Evolutionary conservation across 1,140 invertebrate species (phyloP).

Genomic region (Maconellicoccus hirsutus): DNA sequence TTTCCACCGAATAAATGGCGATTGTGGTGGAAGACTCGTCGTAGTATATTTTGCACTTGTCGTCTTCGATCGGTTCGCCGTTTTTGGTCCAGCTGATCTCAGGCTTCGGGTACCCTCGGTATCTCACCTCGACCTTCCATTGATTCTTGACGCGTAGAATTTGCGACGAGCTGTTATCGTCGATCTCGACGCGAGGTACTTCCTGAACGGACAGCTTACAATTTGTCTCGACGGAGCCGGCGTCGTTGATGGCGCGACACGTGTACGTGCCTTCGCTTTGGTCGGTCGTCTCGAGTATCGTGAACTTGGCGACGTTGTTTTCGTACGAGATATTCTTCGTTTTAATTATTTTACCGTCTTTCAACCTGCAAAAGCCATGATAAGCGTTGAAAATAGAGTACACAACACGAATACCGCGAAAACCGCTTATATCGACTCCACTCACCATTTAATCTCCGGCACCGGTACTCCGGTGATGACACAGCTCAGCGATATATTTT

Average conservation of each 20-base stretch:
- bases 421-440: no score
- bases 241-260: slow-evolving; percentile 56
- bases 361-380: slow-evolving; percentile 39
- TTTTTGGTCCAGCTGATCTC: slow-evolving; percentile 52
- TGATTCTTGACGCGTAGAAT: slow-evolving; percentile 45
- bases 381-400: no score
- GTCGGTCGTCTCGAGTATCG: slow-evolving; percentile 50
- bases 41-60: slow-evolving; percentile 43
- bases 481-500: slow-evolving; percentile 54
- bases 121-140: slow-evolving; percentile 47
- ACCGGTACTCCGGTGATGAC: slow-evolving; percentile 68
- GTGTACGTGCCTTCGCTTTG: slow-evolving; percentile 54
- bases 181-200: slow-evolving; percentile 47
- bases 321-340: slow-evolving; percentile 48
- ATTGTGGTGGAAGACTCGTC: slow-evolving; percentile 46
- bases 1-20: slow-evolving; percentile 45
- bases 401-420: no score
- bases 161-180: slow-evolving; percentile 47
- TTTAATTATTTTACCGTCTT: slow-evolving; percentile 37
- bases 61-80: slow-evolving; percentile 39
- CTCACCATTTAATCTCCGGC: slow-evolving; percentile 70
- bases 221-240: slow-evolving; percentile 56
- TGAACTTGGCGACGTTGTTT: slow-evolving; percentile 58
- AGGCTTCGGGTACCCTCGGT: slow-evolving; percentile 54
- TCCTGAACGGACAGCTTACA: slow-evolving; percentile 53